Evolutionary conservation across 2,888 invertebrate species (phyloP).

Genomic region (Nemotelus nigrinus): DNA sequence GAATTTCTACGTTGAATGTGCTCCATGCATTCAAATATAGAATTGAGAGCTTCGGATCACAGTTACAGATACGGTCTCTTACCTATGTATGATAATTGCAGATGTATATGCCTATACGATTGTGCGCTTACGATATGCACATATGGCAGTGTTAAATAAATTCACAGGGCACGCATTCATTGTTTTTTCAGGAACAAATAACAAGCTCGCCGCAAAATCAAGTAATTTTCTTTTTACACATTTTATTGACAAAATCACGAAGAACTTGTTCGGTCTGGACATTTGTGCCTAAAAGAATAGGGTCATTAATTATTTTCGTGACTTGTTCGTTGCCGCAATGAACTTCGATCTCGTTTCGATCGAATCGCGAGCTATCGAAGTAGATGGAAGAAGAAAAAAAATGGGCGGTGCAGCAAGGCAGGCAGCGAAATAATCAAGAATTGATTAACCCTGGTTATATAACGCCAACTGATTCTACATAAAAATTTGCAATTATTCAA

Average conservation of each 20-base stretch:
- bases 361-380: not conserved
- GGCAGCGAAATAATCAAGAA: not conserved
- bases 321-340: constrained; percentile 39
- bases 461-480: no score
- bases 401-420: not conserved
- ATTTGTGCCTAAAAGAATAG: constrained; percentile 46
- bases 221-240: constrained; percentile 33
- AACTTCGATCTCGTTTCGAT: constrained; percentile 35
- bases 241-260: constrained; percentile 47
- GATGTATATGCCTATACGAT: no score
- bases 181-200: not conserved
- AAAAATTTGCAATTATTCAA: no score
- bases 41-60: no score
- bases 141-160: constrained; percentile 29
- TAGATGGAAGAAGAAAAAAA: not conserved
- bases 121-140: no score
- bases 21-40: no score
- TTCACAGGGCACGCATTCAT: constrained; percentile 37
- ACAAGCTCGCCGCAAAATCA: not conserved
- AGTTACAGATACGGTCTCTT: no score
- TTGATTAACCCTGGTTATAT: constrained; percentile 2
- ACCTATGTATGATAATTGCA: no score
- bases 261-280: constrained; percentile 43
- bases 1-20: not conserved
- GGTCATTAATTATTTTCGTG: constrained; percentile 47